Conservation (phyloP, 2,113 vertebrate genomes). For the Pseudorhombus dupliciocellatus region DNA sequence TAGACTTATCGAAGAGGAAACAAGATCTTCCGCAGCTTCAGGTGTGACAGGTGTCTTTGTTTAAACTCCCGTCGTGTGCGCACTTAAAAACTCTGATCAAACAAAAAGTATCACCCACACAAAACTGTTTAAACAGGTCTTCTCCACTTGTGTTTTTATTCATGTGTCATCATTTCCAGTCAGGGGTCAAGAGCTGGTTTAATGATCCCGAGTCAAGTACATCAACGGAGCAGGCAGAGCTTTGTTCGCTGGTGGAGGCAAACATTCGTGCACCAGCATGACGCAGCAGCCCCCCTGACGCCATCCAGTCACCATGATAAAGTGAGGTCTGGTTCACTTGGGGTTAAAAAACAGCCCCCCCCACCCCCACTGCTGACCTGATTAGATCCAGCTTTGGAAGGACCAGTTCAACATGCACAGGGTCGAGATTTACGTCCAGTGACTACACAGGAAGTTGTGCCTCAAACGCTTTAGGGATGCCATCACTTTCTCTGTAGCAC, state of each 20-base stretch:
- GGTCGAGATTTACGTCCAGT: background rate
- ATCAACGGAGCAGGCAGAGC: slow-evolving; percentile 12
- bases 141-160: background rate
- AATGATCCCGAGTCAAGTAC: slow-evolving; percentile 12
- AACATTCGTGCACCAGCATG: slow-evolving; percentile 19
- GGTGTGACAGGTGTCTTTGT: background rate
- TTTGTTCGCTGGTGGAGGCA: slow-evolving; percentile 14
- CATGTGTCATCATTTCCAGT: slow-evolving; percentile 27
- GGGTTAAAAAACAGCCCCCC: background rate
- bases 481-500: background rate
- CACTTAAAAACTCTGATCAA: background rate
- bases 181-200: background rate
- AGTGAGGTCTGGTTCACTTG: slow-evolving; percentile 10
- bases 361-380: background rate
- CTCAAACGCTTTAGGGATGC: background rate
- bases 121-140: too few relatives aligned
- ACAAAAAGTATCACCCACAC: background rate
- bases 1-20: background rate
- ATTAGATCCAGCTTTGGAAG: slow-evolving; percentile 20
- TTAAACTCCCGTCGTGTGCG: background rate
- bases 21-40: background rate
- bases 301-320: slow-evolving; percentile 6
- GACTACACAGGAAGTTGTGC: background rate
- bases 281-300: slow-evolving; percentile 2
- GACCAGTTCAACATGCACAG: background rate